Evolutionary conservation across 2,888 invertebrate genomes (phyloP).

Genomic region (Taenaris catops): DNA sequence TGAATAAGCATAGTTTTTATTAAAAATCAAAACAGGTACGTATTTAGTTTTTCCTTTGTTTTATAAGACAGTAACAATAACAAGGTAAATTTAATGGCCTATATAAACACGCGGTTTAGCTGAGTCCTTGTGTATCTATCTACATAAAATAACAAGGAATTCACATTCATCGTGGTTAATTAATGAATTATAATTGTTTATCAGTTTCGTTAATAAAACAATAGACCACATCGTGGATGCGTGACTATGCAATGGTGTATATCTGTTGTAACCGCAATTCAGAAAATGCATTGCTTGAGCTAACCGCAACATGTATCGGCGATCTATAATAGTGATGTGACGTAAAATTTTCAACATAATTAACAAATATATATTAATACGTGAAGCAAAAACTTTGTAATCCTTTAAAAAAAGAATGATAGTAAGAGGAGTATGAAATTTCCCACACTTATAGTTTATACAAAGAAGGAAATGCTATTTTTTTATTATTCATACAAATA

Average conservation of each 20-base stretch:
- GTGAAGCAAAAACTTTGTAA: too few species aligned
- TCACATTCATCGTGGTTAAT: constrained; percentile 14
- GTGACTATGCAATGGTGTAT: constrained; percentile 16
- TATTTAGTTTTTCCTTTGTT: too few species aligned
- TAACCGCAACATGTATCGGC: constrained; percentile 23
- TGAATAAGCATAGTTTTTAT: too few species aligned
- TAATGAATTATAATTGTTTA: constrained; percentile 10
- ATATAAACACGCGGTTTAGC: constrained; percentile 1
- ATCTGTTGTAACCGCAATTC: constrained; percentile 22
- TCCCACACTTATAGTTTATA: too few species aligned
- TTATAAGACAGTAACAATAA: background rate
- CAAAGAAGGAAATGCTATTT: too few species aligned
- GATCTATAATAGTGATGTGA: constrained; percentile 7
- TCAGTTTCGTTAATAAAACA: constrained; percentile 15
- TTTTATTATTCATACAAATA: too few species aligned
- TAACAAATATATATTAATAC: too few species aligned
- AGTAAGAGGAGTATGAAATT: too few species aligned
- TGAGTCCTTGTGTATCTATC: background rate
- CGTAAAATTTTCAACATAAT: too few species aligned
- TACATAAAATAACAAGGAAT: constrained; percentile 1
- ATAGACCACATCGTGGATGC: constrained; percentile 7
- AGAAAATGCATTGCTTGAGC: constrained; percentile 20
- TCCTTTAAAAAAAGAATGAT: too few species aligned
- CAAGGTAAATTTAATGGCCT: background rate
- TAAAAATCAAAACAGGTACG: too few species aligned